A percentile compares a stretch with the other conserved stretches of the same genome.
phyloP scores from a whole-genome alignment of 2,113 vertebrate genomes.

The Phalacrocorax pelagicus region DNA sequence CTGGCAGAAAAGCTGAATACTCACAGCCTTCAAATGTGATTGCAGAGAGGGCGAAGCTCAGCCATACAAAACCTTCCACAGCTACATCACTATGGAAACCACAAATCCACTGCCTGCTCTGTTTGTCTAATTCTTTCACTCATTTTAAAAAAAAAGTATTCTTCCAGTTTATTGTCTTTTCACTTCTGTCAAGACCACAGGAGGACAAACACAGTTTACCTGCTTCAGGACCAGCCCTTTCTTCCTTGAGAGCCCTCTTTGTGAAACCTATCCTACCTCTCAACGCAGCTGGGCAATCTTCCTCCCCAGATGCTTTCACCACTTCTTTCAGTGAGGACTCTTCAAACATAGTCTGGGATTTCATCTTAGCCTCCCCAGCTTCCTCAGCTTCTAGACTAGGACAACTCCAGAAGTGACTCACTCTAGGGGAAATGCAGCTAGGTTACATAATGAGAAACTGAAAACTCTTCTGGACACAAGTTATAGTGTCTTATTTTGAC shows the following conservation, averaged over 20 bases:
- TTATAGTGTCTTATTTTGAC: neutral
- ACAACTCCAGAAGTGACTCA: neutral
- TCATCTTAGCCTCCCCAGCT: neutral
- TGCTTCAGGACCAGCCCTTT: neutral
- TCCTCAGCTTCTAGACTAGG: neutral
- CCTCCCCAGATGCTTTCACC: neutral
- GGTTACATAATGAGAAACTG: neutral
- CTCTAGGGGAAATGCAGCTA: neutral
- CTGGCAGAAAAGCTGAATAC: neutral
- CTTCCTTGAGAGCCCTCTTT: neutral
- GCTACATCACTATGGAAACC: constrained; percentile 57
- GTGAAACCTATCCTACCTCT: neutral
- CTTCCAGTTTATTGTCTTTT: neutral
- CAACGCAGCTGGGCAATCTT: neutral
- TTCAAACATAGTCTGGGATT: neutral
- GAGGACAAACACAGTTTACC: neutral
- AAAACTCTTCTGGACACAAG: neutral
- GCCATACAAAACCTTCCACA: neutral
- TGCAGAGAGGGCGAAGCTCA: constrained; percentile 13
- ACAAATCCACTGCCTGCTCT: neutral
- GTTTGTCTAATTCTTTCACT: neutral
- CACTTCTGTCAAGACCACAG: neutral
- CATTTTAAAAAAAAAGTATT: neutral
- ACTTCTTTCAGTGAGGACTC: neutral
- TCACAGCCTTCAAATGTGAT: neutral